Evolutionary conservation across 2,113 vertebrate species (phyloP).

Genomic region (Megaptera novaeangliae): DNA sequence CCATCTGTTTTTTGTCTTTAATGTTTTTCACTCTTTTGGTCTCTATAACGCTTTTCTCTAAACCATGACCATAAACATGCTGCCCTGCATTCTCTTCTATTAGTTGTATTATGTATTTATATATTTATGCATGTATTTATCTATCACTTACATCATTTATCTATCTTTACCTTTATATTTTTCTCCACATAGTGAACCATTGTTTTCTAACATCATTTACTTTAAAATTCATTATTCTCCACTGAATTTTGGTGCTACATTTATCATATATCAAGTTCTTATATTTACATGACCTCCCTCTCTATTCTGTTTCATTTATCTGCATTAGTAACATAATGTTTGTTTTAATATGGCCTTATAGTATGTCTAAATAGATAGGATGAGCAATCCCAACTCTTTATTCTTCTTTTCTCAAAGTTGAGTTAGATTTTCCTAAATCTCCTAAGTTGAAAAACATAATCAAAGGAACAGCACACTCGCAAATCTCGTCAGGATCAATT

Average conservation of each 20-base stretch:
- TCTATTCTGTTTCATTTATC: background rate
- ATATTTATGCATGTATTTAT: background rate
- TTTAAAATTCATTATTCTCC: background rate
- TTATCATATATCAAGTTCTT: background rate
- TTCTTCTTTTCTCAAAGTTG: background rate
- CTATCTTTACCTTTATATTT: background rate
- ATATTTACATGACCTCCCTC: background rate
- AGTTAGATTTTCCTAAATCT: background rate
- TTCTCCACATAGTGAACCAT: too few relatives aligned
- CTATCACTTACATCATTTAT: background rate
- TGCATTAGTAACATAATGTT: background rate
- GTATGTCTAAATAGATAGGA: background rate
- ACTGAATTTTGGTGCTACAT: background rate
- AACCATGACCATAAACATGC: background rate
- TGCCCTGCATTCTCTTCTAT: background rate
- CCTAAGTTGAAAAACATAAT: background rate
- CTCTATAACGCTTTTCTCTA: background rate
- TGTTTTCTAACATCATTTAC: background rate
- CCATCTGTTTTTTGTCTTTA: background rate
- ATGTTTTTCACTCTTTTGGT: background rate
- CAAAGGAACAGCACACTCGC: background rate
- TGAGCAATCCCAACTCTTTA: background rate
- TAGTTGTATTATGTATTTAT: background rate
- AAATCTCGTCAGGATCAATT: background rate
- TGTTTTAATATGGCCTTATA: background rate